Evolutionary conservation across 2,113 vertebrate species (phyloP), one percentile per base, ranked within the genome.

Genomic region (Astur gentilis): DNA sequence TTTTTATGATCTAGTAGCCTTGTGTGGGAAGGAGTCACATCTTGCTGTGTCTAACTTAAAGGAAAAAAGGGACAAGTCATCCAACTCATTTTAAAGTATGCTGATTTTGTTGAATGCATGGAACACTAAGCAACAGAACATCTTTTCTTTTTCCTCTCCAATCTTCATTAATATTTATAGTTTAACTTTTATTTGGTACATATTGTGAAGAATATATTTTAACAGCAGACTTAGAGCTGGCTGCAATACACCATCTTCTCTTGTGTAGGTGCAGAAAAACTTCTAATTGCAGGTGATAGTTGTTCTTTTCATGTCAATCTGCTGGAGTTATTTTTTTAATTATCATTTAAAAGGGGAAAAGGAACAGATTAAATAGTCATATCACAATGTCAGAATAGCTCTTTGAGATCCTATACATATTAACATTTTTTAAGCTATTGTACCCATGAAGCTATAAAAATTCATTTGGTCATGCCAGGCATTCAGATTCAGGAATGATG

Each of bases 1-100:
- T 96, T 96, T 97, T 96, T 91, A 94, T 95, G 69, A 97, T 94
- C 61, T 78, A 84, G 60, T 95, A 95, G 84, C 86, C 92, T 90
- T 96, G 82, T 94, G 92, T 93, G 82, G 90, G 88, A 97, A 97
- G 93, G 60, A 94, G 69, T 93, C 71, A 85, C 73, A 92, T 96
- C 87, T 96, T 91, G 47, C 90, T 92, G 60, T 65, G 55, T 83
- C 88, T 97, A 89, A 94, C 92, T 83, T 96, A 86, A 76, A 94
- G 34, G 27, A 92, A 94, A 94, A 96, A 93, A 72, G 44, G 71
- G 66, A 61, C 40, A 77, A 95, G 90, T 83, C 67, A 92, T 87
- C 83, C 88, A 91, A 69, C 73, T 94, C 22, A 11, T 89, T 93
- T 96, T 79, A 90, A 96, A 91, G 78, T 73, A 88, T 70, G 29